Base-by-base conservation (phyloP, 2,888 invertebrate genomes). In the Rosalia funebris region DNA sequence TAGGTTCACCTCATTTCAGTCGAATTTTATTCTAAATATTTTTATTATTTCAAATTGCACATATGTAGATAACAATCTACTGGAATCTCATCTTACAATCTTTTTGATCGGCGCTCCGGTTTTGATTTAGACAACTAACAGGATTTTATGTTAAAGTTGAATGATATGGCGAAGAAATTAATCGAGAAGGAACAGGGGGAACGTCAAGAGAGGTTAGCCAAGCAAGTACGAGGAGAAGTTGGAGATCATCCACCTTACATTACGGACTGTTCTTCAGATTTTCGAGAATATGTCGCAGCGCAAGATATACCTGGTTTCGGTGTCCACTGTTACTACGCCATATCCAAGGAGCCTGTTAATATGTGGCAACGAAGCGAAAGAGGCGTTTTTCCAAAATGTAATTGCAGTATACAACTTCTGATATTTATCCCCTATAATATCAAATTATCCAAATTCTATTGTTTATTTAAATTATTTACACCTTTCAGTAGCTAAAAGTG, bases 261-360 rank as follows among this genome's bases (percentile, higher is more conserved):
- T 4, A 75, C 77, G 0, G 81, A 82, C 45, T 75, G 75, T 69
- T 81, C 82, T 0, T 74, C 82, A 1, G 82, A 84, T 71, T 71
- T 82, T 10, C 71, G 78, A 39, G 82, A 83, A 66, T 84, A 83
- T 71, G 81, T 81, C 0, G 82, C 82, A 0, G 78, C 82, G 14
- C 84, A 84, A 66, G 80, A 82, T 65, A 83, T 84, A 57, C 82
- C 83, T 25, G 76, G 80, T 57, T 84, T 83, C 71, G 84, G 84
- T 1, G 77, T 83, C 10, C 84, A 85, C 56, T 82, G 80, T n/a
- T 85, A 81, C 65, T 84, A 83, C 66, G 85, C 84, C 0, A 72
- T 82, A 42, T 84, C 84, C 5, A 78, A 72, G 12, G 80, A 83
- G 58, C 82, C 83, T 0, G 60, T 84, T 10, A 69, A 77, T n/a